Conservation (phyloP, 1,140 invertebrate genomes). For the Neoseiulus cucumeris region DNA sequence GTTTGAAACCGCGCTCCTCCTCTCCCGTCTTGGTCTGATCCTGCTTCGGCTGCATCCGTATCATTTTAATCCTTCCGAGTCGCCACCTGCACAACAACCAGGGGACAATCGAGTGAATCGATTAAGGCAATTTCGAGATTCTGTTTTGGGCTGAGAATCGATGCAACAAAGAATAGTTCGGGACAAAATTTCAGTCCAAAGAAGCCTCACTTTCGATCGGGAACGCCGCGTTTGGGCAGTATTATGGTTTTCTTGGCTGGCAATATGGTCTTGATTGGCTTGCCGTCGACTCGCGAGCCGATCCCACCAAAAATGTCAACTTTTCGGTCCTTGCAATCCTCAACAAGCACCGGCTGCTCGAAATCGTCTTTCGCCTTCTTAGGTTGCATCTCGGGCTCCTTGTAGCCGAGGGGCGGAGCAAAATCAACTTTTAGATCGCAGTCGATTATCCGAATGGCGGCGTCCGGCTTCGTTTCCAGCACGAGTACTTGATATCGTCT, state of each 20-base stretch:
- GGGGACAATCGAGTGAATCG: not conserved
- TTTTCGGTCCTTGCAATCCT: not conserved
- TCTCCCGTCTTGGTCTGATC: too few species aligned
- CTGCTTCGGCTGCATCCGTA: not conserved
- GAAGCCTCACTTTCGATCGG: not conserved
- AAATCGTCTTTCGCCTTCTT: not conserved
- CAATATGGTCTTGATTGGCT: not conserved
- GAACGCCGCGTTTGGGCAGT: not conserved
- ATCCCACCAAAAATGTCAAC: not conserved
- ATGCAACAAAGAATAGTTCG: not conserved
- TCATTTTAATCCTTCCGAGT: not conserved
- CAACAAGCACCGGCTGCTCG: not conserved
- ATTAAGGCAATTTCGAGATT: not conserved
- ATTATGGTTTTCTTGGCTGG: not conserved
- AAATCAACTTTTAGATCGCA: conserved; percentile 10
- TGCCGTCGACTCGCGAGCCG: not conserved
- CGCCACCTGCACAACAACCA: not conserved
- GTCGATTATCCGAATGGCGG: not conserved
- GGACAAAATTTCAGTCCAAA: not conserved
- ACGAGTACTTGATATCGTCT: not conserved
- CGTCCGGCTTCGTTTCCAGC: conserved; percentile 6
- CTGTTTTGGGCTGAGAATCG: not conserved
- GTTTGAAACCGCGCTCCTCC: too few species aligned
- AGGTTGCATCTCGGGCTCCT: not conserved
- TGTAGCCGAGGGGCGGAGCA: conserved; percentile 9